Conservation (phyloP, 2,113 vertebrate species). For the Polypterus bichir region DNA sequence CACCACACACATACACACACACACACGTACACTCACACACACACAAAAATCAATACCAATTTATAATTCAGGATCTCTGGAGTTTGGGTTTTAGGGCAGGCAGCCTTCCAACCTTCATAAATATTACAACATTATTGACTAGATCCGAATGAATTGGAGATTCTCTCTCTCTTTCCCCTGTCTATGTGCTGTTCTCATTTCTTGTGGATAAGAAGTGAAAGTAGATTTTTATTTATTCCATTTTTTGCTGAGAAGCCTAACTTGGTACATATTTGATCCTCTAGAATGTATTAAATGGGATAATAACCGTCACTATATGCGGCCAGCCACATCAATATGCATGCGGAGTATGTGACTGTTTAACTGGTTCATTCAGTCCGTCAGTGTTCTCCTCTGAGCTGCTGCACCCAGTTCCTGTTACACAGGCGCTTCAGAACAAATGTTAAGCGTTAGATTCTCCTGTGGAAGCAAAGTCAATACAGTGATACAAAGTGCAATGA, state of each 20-base stretch:
- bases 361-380: no score
- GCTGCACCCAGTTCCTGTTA: no score
- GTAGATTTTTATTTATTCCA: slow-evolving; percentile 38
- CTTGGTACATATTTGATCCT: slow-evolving; percentile 29
- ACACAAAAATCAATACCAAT: slow-evolving; percentile 56
- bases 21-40: slow-evolving; percentile 27
- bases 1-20: slow-evolving; percentile 22
- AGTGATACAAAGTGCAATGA: no score
- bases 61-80: slow-evolving; percentile 65
- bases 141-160: slow-evolving; percentile 59
- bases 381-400: no score
- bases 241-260: slow-evolving; percentile 38
- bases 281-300: slow-evolving; percentile 25
- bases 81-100: slow-evolving; percentile 61
- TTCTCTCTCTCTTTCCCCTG: slow-evolving; percentile 36
- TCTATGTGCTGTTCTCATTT: slow-evolving; percentile 26
- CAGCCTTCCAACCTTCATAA: slow-evolving; percentile 61
- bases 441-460: no score
- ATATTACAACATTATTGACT: slow-evolving; percentile 67
- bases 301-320: slow-evolving; percentile 6
- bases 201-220: slow-evolving; percentile 28
- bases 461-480: no score
- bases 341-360: not conserved
- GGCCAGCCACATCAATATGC: not conserved
- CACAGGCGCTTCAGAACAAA: no score